Percentiles rank a stretch among this genome's conserved stretches.
These are phyloP conservation scores for Himalopsyche tibetana DNA, from an alignment of 2,888 invertebrate species.

Conservation along the genomic window DNA sequence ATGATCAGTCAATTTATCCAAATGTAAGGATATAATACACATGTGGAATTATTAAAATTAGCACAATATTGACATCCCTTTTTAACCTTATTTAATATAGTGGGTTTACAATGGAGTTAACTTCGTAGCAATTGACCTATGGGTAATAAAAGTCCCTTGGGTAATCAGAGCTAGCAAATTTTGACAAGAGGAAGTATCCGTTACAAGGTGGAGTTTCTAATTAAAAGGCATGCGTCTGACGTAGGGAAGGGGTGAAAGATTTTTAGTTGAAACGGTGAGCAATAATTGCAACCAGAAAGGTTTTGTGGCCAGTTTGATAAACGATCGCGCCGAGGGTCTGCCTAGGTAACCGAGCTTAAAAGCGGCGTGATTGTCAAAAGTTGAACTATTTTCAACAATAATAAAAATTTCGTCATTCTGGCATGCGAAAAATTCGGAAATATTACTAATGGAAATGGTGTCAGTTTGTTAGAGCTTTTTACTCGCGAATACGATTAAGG, in stretches of 20 bases:
- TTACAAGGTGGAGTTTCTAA: slow-evolving; percentile 1
- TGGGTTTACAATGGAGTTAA: background rate
- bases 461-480: background rate
- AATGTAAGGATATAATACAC: too few species aligned
- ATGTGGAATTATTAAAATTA: background rate
- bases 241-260: slow-evolving; percentile 6
- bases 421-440: too few species aligned
- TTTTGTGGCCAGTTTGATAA: slow-evolving; percentile 46
- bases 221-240: slow-evolving; percentile 31
- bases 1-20: too few species aligned
- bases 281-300: slow-evolving; percentile 47
- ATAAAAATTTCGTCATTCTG: too few species aligned
- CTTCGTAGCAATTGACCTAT: slow-evolving; percentile 3
- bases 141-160: slow-evolving; percentile 15
- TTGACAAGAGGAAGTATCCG: background rate
- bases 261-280: slow-evolving; percentile 45
- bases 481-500: background rate
- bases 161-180: slow-evolving; percentile 26
- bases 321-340: slow-evolving; percentile 49
- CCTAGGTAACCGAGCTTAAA: background rate
- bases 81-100: background rate
- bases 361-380: too few species aligned
- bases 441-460: too few species aligned
- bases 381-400: too few species aligned
- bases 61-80: background rate